Percentiles rank a stretch among this genome's conserved stretches.
phyloP scores from a whole-genome alignment of 2,797 vertebrate genomes.

The Helarctos malayanus region DNA sequence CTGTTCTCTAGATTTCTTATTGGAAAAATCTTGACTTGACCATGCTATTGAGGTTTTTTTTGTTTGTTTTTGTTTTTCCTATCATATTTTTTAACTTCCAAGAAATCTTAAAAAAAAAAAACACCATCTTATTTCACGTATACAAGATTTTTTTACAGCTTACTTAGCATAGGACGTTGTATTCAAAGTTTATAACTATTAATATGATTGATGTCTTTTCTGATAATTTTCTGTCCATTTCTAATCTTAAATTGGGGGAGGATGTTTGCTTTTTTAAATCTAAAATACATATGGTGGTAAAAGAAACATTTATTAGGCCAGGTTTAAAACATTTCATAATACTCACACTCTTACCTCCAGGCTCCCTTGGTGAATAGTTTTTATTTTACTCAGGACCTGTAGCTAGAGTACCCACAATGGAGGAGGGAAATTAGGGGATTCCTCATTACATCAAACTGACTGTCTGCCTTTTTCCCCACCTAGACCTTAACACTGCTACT shows the following conservation, averaged over 20 bases:
- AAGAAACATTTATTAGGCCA: constrained; percentile 20
- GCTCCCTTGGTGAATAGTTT: neutral
- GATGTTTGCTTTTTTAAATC: constrained; percentile 17
- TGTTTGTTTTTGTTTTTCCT: neutral
- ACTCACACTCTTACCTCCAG: neutral
- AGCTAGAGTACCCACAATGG: neutral
- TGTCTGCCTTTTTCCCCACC: neutral
- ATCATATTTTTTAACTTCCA: neutral
- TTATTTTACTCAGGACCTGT: neutral
- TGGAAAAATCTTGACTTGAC: neutral
- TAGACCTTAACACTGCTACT: neutral
- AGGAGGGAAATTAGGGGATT: neutral
- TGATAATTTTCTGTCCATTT: constrained; percentile 45
- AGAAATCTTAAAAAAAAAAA: neutral
- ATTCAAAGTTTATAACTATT: constrained; percentile 18
- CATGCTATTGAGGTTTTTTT: neutral
- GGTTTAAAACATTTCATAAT: constrained; percentile 15
- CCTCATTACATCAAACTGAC: neutral
- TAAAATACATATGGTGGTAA: neutral
- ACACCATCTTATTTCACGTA: neutral
- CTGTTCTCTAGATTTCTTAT: neutral
- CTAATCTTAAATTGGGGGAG: constrained; percentile 36
- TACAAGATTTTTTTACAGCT: neutral
- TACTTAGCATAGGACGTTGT: neutral
- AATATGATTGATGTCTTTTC: neutral